Evolutionary conservation across 2,113 vertebrate genomes (phyloP).

Genomic region (Catagonus wagneri): DNA sequence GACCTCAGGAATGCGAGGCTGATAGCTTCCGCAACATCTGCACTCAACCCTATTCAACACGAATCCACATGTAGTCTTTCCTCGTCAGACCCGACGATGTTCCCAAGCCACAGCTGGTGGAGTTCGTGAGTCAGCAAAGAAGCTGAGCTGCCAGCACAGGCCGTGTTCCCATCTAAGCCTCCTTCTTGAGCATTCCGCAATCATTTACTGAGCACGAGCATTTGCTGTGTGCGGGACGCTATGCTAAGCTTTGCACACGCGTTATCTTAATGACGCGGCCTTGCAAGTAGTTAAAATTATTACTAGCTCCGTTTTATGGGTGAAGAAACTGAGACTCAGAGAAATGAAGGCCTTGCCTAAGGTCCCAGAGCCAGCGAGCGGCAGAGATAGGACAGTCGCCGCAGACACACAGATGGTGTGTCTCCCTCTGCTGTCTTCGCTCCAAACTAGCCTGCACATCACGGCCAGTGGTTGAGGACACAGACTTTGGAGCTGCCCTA

Average conservation of each 20-base stretch:
- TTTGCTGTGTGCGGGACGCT: neutral
- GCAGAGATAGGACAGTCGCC: neutral
- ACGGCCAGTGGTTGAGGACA: neutral
- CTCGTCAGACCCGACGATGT: neutral
- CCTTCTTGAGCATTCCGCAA: neutral
- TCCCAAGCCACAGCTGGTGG: neutral
- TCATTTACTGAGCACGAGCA: neutral
- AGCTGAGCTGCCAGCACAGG: neutral
- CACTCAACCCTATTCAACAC: neutral
- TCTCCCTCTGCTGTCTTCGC: neutral
- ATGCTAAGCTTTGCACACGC: neutral
- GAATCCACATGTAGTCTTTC: neutral
- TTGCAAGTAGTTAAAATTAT: constrained; percentile 33
- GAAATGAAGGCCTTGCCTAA: neutral
- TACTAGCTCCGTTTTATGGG: constrained; percentile 5
- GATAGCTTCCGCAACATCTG: neutral
- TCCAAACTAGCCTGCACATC: neutral
- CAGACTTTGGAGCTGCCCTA: neutral
- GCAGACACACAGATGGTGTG: neutral
- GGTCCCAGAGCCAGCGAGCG: constrained; percentile 2
- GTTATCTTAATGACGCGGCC: constrained; percentile 19
- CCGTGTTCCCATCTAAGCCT: neutral
- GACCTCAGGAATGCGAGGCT: neutral
- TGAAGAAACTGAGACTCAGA: constrained; percentile 58
- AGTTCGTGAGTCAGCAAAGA: constrained; percentile 42